Base-by-base conservation (phyloP, 2,797 vertebrate genomes). In the Acanthurus tractus region DNA sequence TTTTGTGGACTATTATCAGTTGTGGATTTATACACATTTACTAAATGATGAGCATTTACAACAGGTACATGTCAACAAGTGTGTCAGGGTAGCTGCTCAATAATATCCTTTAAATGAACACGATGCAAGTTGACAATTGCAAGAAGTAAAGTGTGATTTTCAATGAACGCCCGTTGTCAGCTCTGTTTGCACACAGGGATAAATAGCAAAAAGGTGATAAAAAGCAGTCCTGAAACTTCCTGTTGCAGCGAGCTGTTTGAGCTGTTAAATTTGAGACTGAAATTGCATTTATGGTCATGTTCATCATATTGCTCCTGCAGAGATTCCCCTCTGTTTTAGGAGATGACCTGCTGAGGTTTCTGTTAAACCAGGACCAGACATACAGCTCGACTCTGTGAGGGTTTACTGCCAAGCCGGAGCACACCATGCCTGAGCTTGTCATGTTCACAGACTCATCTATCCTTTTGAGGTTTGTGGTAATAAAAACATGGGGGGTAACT, bases 381-480 rank as follows among this genome's bases (percentile, higher is more conserved):
- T 80, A 59, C 88, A 78, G 78, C 82, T 70, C 78, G 70, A 74
- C 62, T 83, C 82, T 23, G 71, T 45, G 54, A 74, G 82, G 64
- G 62, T 67, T 58, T 48, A 36, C 55, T 63, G 77, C 61, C 46
- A 49, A 62, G 56, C 59, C 75, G 64, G 36, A 77, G 49, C 22
- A 14, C 23, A 63, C 2, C 54, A 66, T 2, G 6, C 13, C 63
- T 55, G 57, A 77, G 66, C n/a, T 68, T 14, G 54, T 76, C 54
- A 12, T 63, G 63, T 38, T 74, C 20, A 55, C 23, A 62, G 56
- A 52, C 18, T 55, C 64, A 75, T 66, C 50, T 25, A 34, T 70
- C 9, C 6, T 54, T 63, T 22, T 11, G 17, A 15, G 55, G 15
- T 46, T 45, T 8, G 20, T 18, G 42, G 29, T 58, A 74, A 61